These are phyloP conservation scores for Bombus fervidus DNA, from an alignment of 1,140 invertebrate genomes.

Conservation along the genomic window DNA sequence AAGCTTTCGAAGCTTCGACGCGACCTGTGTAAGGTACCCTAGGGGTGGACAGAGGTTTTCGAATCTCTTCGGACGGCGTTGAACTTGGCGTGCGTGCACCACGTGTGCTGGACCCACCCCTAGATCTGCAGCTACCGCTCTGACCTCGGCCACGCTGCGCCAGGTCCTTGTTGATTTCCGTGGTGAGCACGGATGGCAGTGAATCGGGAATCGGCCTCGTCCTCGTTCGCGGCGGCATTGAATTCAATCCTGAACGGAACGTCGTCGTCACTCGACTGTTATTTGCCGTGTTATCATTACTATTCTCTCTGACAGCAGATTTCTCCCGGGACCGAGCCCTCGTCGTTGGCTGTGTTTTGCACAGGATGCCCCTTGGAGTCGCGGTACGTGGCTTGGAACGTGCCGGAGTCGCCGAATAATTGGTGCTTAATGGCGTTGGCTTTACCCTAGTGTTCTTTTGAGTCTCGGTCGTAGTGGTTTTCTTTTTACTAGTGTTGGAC, in stretches of 20 bases:
- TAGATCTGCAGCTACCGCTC: conserved; percentile 51
- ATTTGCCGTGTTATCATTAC: background rate
- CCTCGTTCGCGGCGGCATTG: conserved; percentile 70
- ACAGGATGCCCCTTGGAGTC: conserved; percentile 79
- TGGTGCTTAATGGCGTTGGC: conserved; percentile 39
- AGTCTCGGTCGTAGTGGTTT: conserved; percentile 52
- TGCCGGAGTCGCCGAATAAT: conserved; percentile 37
- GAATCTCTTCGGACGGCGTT: conserved; percentile 87
- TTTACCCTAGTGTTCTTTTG: conserved; percentile 63
- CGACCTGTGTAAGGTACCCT: conserved; percentile 46
- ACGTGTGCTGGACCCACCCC: conserved; percentile 82
- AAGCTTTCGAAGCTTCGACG: conserved; percentile 55
- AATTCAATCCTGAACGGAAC: conserved; percentile 29
- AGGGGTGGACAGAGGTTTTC: conserved; percentile 83
- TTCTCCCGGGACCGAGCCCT: conserved; percentile 83
- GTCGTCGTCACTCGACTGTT: conserved; percentile 30
- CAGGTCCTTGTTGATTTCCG: conserved; percentile 78
- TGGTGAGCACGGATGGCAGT: conserved; percentile 82
- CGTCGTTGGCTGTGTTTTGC: conserved; percentile 78
- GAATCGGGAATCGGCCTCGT: conserved; percentile 81
- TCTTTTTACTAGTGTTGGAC: conserved; percentile 74
- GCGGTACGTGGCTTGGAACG: conserved; percentile 82
- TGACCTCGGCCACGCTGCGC: conserved; percentile 61
- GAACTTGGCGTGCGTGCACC: conserved; percentile 84
- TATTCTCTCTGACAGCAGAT: conserved; percentile 44